A percentile compares a stretch with the other conserved stretches of the same genome.
Conservation (phyloP, 2,113 vertebrate genomes). For the Globicephala melas region DNA sequence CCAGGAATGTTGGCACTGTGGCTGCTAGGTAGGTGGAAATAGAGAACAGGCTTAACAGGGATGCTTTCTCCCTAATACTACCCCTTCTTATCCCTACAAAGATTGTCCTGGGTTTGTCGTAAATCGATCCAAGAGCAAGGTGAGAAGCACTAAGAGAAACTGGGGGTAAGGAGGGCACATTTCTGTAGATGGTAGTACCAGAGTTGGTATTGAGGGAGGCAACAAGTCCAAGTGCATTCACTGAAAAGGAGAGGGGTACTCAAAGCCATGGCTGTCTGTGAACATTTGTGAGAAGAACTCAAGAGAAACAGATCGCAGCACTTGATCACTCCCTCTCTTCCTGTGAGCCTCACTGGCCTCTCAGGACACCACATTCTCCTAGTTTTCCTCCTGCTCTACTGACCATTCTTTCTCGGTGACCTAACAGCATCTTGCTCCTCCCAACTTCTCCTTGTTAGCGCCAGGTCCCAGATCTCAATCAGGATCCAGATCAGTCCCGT, state of each 20-base stretch:
- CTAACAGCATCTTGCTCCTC: background rate
- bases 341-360: background rate
- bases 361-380: background rate
- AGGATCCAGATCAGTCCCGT: background rate
- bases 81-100: background rate
- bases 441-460: too few species aligned
- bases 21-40: background rate
- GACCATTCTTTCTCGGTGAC: background rate
- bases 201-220: background rate
- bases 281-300: background rate
- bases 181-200: background rate
- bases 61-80: background rate
- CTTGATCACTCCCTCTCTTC: too few species aligned
- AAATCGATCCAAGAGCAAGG: background rate
- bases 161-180: background rate
- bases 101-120: background rate
- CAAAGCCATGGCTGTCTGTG: background rate
- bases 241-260: background rate
- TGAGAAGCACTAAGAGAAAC: background rate
- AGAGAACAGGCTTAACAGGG: background rate
- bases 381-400: background rate
- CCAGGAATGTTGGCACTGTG: background rate
- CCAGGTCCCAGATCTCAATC: background rate
- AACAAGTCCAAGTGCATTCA: background rate
- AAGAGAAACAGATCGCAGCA: rapidly evolving